phyloP scores from a whole-genome alignment of 2,113 vertebrate genomes.

The Hippocampus comes region DNA sequence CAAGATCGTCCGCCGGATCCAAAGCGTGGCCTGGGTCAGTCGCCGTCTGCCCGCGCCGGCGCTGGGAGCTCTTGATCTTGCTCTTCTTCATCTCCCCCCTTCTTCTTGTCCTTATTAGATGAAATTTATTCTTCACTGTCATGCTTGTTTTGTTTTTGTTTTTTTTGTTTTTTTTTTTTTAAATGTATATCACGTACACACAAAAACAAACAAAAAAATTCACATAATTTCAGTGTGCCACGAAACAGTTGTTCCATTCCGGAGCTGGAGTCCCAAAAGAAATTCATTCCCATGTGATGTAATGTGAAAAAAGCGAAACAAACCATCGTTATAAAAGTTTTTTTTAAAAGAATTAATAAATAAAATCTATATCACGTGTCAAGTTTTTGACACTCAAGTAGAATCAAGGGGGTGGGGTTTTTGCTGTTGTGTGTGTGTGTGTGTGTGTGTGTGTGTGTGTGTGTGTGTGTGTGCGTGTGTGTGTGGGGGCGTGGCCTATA shows the following conservation, averaged over 20 bases:
- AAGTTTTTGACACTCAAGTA: not conserved
- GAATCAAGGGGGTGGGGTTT: conserved; percentile 23
- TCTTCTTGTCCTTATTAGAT: not conserved
- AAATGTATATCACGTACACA: not conserved
- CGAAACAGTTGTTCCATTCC: not conserved
- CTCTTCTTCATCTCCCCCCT: not conserved
- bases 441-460: conserved; percentile 24
- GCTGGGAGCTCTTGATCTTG: conserved; percentile 29
- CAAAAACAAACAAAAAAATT: not conserved
- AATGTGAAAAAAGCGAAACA: not conserved
- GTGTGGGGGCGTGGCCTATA: conserved; percentile 10
- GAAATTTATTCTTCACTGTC: not conserved
- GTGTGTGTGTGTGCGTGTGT: conserved; percentile 23
- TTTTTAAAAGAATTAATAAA: not conserved
- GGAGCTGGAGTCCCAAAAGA: not conserved
- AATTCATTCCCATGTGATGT: not conserved
- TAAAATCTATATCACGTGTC: not conserved
- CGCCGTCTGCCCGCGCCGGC: no score
- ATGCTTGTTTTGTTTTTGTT: not conserved
- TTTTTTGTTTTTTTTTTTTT: not conserved
- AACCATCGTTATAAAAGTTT: not conserved
- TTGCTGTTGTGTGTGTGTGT: conserved; percentile 29
- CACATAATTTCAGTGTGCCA: no score
- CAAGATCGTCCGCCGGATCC: conserved; percentile 83
- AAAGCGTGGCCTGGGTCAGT: conserved; percentile 88